Evolutionary conservation across 2,888 invertebrate species (phyloP), one percentile per base, ranked within the genome.

Genomic region (Pharmacophagus antenor): DNA sequence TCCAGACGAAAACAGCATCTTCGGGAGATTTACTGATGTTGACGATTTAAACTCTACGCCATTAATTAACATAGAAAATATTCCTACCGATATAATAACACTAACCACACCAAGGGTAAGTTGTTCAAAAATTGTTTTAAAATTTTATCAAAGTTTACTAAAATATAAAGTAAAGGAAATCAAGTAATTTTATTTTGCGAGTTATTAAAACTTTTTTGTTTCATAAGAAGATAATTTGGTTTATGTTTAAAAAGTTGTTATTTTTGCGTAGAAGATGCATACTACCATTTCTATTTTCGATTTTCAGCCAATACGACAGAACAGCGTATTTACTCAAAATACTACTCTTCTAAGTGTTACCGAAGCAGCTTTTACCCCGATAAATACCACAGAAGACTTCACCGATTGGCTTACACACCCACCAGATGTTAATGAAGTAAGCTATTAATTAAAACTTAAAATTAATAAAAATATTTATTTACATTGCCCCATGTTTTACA

Each of bases 1-100:
- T 44, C 56, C 67, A 89, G 89, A 90, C 69, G 89, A 89, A 72
- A 90, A 90, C 69, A 88, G 89, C 64, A 89, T 90, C 62, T 90
- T 90, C 51, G 89, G 89, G 10, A 73, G 74, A 56, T 90, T 90
- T 63, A 79, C 84, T 2, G 79, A 79, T 47, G 71, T 73, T 15
- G 75, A 73, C 8, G 80, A 81, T 41, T 70, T 76, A 37, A 65
- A 79, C 25, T 70, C 77, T 0, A 72, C 77, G 4, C 69, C 76
- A 1, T 64, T 71, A 4, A 70, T 66, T 37, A 60, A 71, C 21
- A 62, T 67, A 23, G 75, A 70, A 17, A 65, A 61, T 2, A 66
- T 68, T 2, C 63, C 69, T 7, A 63, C 71, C 10, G 71, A 73
- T 21, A n/a, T 59, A 48, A 49, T 73, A 10, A 80, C 80, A 51